phyloP scores from a whole-genome alignment of 1,140 invertebrate genomes.

The Tribolium castaneum region DNA sequence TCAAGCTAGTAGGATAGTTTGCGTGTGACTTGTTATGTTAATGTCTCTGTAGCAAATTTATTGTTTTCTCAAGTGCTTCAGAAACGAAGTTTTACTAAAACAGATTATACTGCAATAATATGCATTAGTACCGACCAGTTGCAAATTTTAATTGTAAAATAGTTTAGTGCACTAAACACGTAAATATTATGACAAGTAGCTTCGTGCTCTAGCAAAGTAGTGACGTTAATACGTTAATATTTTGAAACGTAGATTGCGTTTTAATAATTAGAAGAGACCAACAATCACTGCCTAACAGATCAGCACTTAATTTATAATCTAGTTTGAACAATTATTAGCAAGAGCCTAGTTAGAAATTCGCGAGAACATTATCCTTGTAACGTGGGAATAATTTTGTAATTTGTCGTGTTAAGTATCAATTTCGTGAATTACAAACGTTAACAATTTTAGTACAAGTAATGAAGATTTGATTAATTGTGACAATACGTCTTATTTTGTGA shows the following conservation, averaged over 20 bases:
- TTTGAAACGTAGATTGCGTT: too few relatives aligned
- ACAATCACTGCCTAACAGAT: background rate
- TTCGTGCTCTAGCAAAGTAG: background rate
- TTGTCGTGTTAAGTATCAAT: conserved; percentile 22
- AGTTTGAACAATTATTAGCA: too few relatives aligned
- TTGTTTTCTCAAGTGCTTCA: background rate
- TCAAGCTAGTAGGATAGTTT: background rate
- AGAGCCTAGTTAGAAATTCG: background rate
- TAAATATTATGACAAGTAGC: background rate
- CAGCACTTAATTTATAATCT: background rate
- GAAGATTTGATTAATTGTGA: too few relatives aligned
- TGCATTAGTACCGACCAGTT: background rate
- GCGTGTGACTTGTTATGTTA: background rate
- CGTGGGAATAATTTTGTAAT: conserved; percentile 15
- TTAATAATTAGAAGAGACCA: too few relatives aligned
- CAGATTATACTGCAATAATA: background rate
- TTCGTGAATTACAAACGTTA: conserved; percentile 26
- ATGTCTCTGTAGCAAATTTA: background rate
- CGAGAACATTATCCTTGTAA: conserved; percentile 1
- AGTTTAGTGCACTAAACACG: background rate
- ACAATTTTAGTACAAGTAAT: background rate
- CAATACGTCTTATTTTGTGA: too few relatives aligned
- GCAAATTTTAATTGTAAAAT: background rate
- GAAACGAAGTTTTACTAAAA: background rate
- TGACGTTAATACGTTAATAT: too few relatives aligned